Conservation (phyloP, 2,888 invertebrate genomes). For the Microctonus brassicae region DNA sequence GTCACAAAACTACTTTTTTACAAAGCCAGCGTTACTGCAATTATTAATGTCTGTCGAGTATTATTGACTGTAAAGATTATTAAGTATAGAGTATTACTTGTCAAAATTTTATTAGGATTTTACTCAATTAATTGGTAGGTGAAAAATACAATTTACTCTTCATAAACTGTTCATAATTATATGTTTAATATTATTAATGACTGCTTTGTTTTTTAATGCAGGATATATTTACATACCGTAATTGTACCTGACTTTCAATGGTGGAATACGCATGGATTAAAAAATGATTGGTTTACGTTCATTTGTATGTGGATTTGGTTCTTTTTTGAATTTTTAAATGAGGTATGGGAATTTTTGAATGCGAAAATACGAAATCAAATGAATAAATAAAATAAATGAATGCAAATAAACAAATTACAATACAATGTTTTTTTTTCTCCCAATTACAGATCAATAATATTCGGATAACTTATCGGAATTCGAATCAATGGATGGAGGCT, state of each 20-base stretch:
- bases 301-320: constrained; percentile 58
- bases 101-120: constrained; percentile 15
- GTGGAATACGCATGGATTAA: constrained; percentile 42
- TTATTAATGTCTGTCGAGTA: constrained; percentile 43
- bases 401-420: neutral
- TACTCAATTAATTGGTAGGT: constrained; percentile 30
- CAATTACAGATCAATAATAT: constrained; percentile 35
- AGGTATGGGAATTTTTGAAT: constrained; percentile 43
- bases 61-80: constrained; percentile 24
- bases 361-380: neutral
- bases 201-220: constrained; percentile 36
- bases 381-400: no score
- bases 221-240: constrained; percentile 54
- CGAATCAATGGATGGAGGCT: constrained; percentile 38
- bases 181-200: neutral
- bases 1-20: constrained; percentile 44
- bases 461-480: constrained; percentile 35
- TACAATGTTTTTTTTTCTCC: neutral
- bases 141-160: neutral
- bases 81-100: neutral
- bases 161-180: constrained; percentile 3
- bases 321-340: constrained; percentile 53
- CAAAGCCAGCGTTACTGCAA: constrained; percentile 49
- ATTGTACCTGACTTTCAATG: constrained; percentile 55
- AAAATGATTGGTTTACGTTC: constrained; percentile 43